Evolutionary conservation across 2,888 invertebrate genomes (phyloP), one percentile per base, ranked within the genome.

Genomic region (Sminthurinus aureus): DNA sequence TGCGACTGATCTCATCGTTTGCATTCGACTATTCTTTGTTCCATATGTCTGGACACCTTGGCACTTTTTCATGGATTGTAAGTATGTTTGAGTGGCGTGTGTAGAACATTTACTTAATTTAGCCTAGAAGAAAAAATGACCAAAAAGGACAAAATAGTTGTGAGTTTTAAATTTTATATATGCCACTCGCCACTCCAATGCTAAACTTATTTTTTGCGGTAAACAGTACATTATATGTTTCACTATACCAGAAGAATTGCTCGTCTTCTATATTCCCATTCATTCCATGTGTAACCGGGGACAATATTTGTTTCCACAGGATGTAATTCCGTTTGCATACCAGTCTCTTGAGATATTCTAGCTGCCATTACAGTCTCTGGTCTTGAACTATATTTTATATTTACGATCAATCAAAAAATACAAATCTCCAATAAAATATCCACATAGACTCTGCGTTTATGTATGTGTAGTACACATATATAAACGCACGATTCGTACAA

Each of bases 201-300:
- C n/a, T n/a, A n/a, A n/a, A n/a, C n/a, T n/a, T n/a, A n/a, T n/a
- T n/a, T n/a, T n/a, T n/a, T n/a, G n/a, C n/a, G n/a, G n/a, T n/a
- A n/a, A n/a, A n/a, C n/a, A n/a, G n/a, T n/a, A n/a, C n/a, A n/a
- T n/a, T n/a, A n/a, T n/a, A n/a, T n/a, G n/a, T n/a, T n/a, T n/a
- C n/a, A n/a, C n/a, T n/a, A n/a, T 85, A 88, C 88, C 85, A 88
- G 77, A 83, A 85, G 81, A 6, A 88, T 75, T 8, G 86, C 88
- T 78, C 85, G 80, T 67, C 85, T 26, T 38, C 88, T 83, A n/a
- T 87, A 75, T 26, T 88, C 87, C 86, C 87, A 88, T 71, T 88
- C 88, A 79, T 88, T 88, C 87, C 86, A 88, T 2, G 85, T 84
- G 79, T 86, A 85, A 11, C 85, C 85, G 15, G 26, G 77, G 6